Evolutionary conservation across 2,888 invertebrate species (phyloP).

Genomic region (Urechis unicinctus): DNA sequence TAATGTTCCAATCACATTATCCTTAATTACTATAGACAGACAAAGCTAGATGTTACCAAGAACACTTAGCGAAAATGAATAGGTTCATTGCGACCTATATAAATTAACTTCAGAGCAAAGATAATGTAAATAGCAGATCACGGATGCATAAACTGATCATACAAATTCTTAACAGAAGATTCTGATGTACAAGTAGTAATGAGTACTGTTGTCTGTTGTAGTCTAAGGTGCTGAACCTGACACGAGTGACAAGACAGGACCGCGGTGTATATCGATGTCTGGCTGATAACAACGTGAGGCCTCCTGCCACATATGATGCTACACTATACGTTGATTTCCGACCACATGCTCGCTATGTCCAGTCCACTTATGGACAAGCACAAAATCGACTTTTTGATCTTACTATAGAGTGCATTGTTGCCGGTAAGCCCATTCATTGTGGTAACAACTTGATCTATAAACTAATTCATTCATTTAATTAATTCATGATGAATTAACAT

Average conservation of each 20-base stretch:
- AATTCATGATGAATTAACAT: neutral
- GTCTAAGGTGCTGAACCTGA: constrained; percentile 26
- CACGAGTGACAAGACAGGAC: constrained; percentile 26
- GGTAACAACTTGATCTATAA: neutral
- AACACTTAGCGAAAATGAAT: too few species aligned
- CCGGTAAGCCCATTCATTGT: constrained; percentile 27
- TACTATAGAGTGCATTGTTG: constrained; percentile 41
- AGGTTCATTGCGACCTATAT: too few species aligned
- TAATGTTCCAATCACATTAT: too few species aligned
- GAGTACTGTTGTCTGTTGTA: constrained; percentile 14
- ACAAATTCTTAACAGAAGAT: too few species aligned
- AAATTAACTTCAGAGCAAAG: too few species aligned
- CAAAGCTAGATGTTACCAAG: too few species aligned
- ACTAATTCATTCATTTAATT: neutral
- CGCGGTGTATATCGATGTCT: constrained; percentile 47
- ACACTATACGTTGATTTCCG: constrained; percentile 37
- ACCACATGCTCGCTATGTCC: constrained; percentile 37
- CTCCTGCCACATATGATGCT: constrained; percentile 40
- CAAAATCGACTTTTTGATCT: constrained; percentile 39
- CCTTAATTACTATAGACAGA: too few species aligned
- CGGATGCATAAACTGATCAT: too few species aligned
- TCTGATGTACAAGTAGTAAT: neutral
- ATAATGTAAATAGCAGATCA: too few species aligned
- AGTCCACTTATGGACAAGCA: constrained; percentile 46
- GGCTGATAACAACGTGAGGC: constrained; percentile 47